These are phyloP conservation scores for Vimba vimba DNA, from an alignment of 2,113 vertebrate genomes.

Conservation along the genomic window DNA sequence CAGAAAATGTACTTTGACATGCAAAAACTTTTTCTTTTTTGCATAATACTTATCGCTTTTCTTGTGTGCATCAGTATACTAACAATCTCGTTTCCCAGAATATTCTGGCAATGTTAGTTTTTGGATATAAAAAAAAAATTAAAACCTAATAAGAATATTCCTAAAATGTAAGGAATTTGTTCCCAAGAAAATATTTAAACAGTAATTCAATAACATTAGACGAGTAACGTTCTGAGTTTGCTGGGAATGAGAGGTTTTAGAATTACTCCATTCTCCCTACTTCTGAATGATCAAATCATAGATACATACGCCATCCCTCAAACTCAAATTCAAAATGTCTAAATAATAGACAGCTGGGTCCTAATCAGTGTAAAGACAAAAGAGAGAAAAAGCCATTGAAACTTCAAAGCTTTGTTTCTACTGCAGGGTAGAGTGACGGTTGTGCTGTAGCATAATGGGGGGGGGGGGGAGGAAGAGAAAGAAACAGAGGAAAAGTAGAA, in stretches of 20 bases:
- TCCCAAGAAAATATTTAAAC: background rate
- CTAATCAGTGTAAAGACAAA: slow-evolving; percentile 43
- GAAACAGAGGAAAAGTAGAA: slow-evolving; percentile 21
- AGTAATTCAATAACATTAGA: background rate
- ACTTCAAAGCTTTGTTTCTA: slow-evolving; percentile 44
- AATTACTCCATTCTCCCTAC: background rate
- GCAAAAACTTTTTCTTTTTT: background rate
- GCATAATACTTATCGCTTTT: background rate
- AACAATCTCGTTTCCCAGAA: background rate
- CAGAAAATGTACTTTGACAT: background rate
- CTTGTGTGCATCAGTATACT: background rate
- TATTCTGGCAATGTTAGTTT: background rate
- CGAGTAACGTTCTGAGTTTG: background rate
- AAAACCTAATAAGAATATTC: background rate
- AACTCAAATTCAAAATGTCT: slow-evolving; percentile 26
- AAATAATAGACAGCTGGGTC: slow-evolving; percentile 9
- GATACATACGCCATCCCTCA: background rate
- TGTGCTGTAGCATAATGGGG: slow-evolving; percentile 14
- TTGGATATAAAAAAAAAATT: background rate
- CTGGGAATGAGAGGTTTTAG: background rate
- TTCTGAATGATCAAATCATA: slow-evolving; percentile 21
- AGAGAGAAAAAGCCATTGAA: slow-evolving; percentile 31
- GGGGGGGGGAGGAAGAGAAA: slow-evolving; percentile 12
- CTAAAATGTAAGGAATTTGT: background rate
- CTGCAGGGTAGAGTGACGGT: slow-evolving; percentile 11